Base-by-base conservation (phyloP, 2,888 invertebrate genomes). In the Mesodorylaimus sp. region DNA sequence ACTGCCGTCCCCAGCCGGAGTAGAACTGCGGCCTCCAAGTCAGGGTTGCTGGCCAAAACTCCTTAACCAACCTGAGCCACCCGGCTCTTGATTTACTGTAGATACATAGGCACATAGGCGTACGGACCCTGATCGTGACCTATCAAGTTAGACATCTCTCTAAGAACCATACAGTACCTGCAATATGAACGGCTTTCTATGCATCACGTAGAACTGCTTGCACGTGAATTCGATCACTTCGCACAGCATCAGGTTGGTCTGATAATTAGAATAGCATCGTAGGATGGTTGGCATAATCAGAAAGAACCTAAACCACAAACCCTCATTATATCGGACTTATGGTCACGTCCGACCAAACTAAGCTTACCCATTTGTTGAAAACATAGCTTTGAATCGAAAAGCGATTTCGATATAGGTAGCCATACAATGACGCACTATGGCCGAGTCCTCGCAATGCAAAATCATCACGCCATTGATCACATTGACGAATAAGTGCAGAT, bases 401-500 rank as follows among this genome's bases (percentile, higher is more conserved):
- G 88, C 87, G 0, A 89, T 91, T 68, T 95, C 95, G 53, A 99
- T 88, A 62, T 88, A 93, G 0, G 91, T 89, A 0, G 95, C 91
- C 70, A 91, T 83, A 24, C 93, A 91, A 66, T 87, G 86, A 64
- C 97, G 76, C 52, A 97, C 76, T 60, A 97, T 85, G 51, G 91
- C 80, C 0, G 89, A 83, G 67, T 97, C 95, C 70, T 95, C 93
- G 56, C 91, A 88, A 68, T 97, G 95, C 44, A 97, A 73, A 63
- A 95, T 84, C 43, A 97, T 75, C 0, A 93, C 86, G 0, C 97
- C 97, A 60, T 95, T 95, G 2, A 95, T 73, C 0, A 99, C 97
- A 69, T 95, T 97, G 36, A 99, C 74, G 66, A 99, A 97, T 42
- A 99, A 72, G 64, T 93, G 93, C 49, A 99, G 85, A 65, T 99